phyloP scores from a whole-genome alignment of 2,888 invertebrate species.

The Drosophila parthenogenetica region DNA sequence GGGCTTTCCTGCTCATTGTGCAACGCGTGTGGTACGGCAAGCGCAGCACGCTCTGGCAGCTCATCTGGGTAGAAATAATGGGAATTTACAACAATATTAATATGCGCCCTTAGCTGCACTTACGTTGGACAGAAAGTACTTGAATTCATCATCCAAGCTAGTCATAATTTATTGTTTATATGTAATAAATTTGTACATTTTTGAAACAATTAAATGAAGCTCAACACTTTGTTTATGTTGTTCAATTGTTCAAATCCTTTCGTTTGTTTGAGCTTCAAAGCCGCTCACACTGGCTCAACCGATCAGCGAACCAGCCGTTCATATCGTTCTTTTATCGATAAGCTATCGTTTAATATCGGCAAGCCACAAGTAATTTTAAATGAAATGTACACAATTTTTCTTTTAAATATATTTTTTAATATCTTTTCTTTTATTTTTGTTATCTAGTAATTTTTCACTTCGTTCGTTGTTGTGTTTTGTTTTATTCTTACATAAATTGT shows the following conservation, averaged over 20 bases:
- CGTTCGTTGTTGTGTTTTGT: constrained; percentile 36
- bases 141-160: constrained; percentile 42
- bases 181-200: background rate
- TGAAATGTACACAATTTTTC: too few relatives aligned
- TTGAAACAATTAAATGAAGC: background rate
- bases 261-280: background rate
- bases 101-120: constrained; percentile 5
- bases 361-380: too few relatives aligned
- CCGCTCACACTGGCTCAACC: background rate
- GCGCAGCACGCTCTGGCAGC: constrained; percentile 49
- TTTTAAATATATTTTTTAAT: too few relatives aligned
- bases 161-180: constrained; percentile 4
- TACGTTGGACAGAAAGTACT: constrained; percentile 46
- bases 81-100: background rate
- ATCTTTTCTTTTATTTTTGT: background rate
- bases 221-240: background rate
- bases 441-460: constrained; percentile 35
- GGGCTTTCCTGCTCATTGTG: constrained; percentile 37
- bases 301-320: too few relatives aligned
- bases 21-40: constrained; percentile 55
- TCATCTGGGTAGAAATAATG: constrained; percentile 40
- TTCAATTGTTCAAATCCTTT: background rate
- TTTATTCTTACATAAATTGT: constrained; percentile 44
- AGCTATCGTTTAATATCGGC: too few relatives aligned
- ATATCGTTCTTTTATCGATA: background rate